phyloP scores from a whole-genome alignment of 64 coral and sea anemone species.

The Pocillopora damicornis region DNA sequence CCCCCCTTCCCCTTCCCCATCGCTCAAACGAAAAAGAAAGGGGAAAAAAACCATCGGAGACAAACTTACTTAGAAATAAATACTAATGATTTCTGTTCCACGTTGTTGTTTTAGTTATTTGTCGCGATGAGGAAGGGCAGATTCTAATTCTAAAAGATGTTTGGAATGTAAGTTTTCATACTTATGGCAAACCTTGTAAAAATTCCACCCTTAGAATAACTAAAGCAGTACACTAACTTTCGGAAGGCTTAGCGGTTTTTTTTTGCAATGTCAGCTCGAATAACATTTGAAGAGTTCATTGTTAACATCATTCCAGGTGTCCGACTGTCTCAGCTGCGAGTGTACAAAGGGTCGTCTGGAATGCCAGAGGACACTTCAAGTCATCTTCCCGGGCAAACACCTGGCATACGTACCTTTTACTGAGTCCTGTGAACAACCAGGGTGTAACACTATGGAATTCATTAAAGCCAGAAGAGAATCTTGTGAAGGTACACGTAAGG shows the following conservation, averaged over 20 bases:
- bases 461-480: neutral
- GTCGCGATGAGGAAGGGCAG: slow-evolving; percentile 15
- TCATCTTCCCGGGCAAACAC: neutral
- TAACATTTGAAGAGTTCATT: neutral
- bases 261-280: too few relatives aligned
- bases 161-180: neutral
- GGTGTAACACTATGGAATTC: neutral
- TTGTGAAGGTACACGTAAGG: slow-evolving; percentile 7
- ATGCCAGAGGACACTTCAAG: slow-evolving; percentile 1
- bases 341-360: neutral
- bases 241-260: too few relatives aligned
- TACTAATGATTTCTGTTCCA: neutral
- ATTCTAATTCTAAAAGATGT: slow-evolving; percentile 12
- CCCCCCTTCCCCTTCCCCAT: too few relatives aligned
- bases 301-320: neutral
- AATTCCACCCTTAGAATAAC: too few relatives aligned
- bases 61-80: neutral
- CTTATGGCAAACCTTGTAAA: too few relatives aligned
- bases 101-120: slow-evolving; percentile 11
- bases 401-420: neutral
- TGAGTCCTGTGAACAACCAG: slow-evolving; percentile 11
- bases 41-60: neutral
- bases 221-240: too few relatives aligned
- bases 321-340: neutral
- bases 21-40: neutral